Conservation (phyloP, 2,797 vertebrate species). For the Mastacembelus armatus region DNA sequence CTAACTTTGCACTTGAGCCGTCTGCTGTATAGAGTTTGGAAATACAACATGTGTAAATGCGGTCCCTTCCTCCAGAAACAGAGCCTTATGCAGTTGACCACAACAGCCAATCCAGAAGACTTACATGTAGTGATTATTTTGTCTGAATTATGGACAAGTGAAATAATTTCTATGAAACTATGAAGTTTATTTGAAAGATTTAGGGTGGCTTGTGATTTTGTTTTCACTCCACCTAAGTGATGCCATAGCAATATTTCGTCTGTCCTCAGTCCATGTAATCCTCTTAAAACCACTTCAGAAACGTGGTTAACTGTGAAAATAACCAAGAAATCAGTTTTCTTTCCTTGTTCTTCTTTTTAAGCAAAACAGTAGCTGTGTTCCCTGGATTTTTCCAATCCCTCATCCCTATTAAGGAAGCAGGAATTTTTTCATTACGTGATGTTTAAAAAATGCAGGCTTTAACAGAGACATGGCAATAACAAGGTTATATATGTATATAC, state of each 20-base stretch:
- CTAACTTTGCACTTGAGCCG: background rate
- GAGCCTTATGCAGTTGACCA: background rate
- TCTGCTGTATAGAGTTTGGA: background rate
- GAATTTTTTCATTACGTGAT: conserved; percentile 4
- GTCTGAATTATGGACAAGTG: background rate
- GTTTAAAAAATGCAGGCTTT: background rate
- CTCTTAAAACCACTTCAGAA: conserved; percentile 8
- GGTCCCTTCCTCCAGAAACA: conserved; percentile 3
- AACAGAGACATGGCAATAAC: conserved; percentile 3
- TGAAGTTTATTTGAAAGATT: too few relatives aligned
- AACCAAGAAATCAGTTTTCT: conserved; percentile 19
- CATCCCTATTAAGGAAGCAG: background rate
- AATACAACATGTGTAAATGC: background rate
- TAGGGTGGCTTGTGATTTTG: too few relatives aligned
- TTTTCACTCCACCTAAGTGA: conserved; percentile 1
- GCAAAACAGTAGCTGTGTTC: background rate
- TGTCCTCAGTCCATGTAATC: conserved; percentile 10
- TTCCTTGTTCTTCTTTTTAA: too few relatives aligned
- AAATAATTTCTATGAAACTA: background rate
- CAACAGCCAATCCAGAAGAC: background rate
- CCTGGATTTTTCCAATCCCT: conserved; percentile 23
- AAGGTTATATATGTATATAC: too few relatives aligned
- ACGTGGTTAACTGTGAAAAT: background rate
- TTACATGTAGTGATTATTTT: conserved; percentile 16
- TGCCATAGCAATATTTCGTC: conserved; percentile 1